Base-by-base conservation (phyloP, 2,113 vertebrate genomes). In the Scophthalmus maximus region DNA sequence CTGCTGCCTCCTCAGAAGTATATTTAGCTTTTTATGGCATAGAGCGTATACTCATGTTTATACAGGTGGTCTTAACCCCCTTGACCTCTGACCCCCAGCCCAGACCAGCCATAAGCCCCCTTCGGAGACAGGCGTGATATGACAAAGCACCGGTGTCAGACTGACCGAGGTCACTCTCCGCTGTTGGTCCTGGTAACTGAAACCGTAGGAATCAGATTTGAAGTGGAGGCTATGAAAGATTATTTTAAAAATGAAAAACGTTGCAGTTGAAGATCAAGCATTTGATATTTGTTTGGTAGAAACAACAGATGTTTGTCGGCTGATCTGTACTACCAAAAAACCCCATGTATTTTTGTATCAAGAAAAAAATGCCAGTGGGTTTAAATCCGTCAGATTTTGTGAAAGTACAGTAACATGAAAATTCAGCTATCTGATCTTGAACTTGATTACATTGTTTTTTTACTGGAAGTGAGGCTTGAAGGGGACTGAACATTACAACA, bases 51-150 rank as follows among this genome's bases (percentile, higher is more conserved):
- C n/a, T 55, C 4, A 1, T 87, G 75, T 87, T 87, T 85, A 22
- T 67, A 74, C 84, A 87, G 47, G 56, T 87, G 88, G 72, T 81
- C 25, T 34, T 56, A 76, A 68, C 69, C 55, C n/a, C 30, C 62
- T 59, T 77, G 47, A 79, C 72, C 78, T 86, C 69, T 86, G 77
- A 75, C 83, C 79, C n/a, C 69, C 34, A 34, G 44, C 29, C 65
- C 55, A 80, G 50, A 42, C 47, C 56, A 42, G 57, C 18, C 61
- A n/a, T 76, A 50, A 84, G 53, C 68, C 74, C 44, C 64, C 17
- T 49, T n/a, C n/a, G 30, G 49, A 81, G 81, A 68, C 72, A 14
- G 22, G 61, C 32, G n/a, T 46, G 20, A 58, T 65, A 30, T 34
- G 3, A n/a, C 65, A 15, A 83, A 73, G 44, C 57, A 25, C 47